These are phyloP conservation scores for Pterostichus niger DNA, from an alignment of 2,888 invertebrate species.

Conservation along the genomic window DNA sequence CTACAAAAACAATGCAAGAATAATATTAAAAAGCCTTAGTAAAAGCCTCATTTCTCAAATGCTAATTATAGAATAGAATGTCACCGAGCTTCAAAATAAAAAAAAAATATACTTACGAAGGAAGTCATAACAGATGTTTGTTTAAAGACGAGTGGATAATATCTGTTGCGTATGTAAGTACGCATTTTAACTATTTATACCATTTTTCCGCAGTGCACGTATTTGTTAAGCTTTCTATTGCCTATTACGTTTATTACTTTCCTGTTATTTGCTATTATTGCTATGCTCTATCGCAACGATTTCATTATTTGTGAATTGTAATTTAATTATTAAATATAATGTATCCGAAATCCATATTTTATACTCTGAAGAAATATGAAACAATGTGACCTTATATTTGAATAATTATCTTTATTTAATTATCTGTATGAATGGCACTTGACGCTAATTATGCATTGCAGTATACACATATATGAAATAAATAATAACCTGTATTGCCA, in stretches of 20 bases:
- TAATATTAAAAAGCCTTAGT: no score
- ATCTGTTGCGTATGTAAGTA: conserved; percentile 12
- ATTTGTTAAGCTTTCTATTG: conserved; percentile 52
- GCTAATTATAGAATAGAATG: no score
- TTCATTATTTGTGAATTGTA: conserved; percentile 23
- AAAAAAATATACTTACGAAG: conserved; percentile 7
- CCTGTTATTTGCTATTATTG: conserved; percentile 42
- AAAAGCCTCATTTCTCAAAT: no score
- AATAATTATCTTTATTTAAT: background rate
- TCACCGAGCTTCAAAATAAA: background rate
- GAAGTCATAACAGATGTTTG: conserved; percentile 25
- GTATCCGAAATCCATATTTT: conserved; percentile 24
- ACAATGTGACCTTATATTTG: background rate
- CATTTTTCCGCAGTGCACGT: conserved; percentile 33
- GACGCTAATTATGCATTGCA: conserved; percentile 15
- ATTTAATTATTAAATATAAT: conserved; percentile 25
- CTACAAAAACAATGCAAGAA: no score
- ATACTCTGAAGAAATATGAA: conserved; percentile 3
- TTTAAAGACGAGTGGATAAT: conserved; percentile 20
- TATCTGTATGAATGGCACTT: background rate
- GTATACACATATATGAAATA: background rate
- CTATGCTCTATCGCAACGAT: conserved; percentile 4
- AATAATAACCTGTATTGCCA: background rate
- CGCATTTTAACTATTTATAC: conserved; percentile 51
- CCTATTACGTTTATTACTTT: conserved; percentile 51